Evolutionary conservation across 2,888 invertebrate species (phyloP).

Genomic region (Enchytraeus crypticus): DNA sequence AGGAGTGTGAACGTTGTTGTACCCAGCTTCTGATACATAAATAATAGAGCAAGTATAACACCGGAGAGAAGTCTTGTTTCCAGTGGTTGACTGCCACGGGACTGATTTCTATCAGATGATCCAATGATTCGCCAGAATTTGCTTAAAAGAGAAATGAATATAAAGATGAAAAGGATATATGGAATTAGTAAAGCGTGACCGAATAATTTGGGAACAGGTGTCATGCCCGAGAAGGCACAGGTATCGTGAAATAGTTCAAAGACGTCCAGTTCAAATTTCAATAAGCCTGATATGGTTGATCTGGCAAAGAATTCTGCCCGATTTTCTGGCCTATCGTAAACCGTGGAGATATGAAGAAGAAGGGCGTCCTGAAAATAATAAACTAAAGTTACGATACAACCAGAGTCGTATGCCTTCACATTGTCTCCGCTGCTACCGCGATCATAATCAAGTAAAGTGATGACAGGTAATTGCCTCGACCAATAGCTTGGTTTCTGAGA

Average conservation of each 20-base stretch:
- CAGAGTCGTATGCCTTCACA: no score
- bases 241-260: slow-evolving; percentile 25
- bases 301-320: slow-evolving; percentile 11
- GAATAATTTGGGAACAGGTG: slow-evolving; percentile 19
- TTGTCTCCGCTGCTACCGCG: no score
- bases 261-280: slow-evolving; percentile 24
- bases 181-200: slow-evolving; percentile 25
- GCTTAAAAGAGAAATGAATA: no score
- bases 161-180: slow-evolving; percentile 13
- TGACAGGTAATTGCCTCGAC: no score
- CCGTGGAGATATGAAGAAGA: slow-evolving; percentile 24
- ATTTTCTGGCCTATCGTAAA: slow-evolving; percentile 12
- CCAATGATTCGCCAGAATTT: no score
- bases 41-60: slow-evolving; percentile 23
- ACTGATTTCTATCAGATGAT: no score
- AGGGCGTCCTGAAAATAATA: slow-evolving; percentile 31
- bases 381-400: slow-evolving; percentile 25
- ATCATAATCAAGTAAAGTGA: no score
- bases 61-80: slow-evolving; percentile 19
- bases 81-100: no score
- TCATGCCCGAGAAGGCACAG: slow-evolving; percentile 20
- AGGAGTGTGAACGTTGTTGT: slow-evolving; percentile 25
- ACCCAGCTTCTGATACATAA: slow-evolving; percentile 26
- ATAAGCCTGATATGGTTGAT: no score
- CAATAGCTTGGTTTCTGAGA: no score